These are phyloP conservation scores for Sebastes diploproa DNA, from an alignment of 2,797 vertebrate genomes.

Conservation along the genomic window DNA sequence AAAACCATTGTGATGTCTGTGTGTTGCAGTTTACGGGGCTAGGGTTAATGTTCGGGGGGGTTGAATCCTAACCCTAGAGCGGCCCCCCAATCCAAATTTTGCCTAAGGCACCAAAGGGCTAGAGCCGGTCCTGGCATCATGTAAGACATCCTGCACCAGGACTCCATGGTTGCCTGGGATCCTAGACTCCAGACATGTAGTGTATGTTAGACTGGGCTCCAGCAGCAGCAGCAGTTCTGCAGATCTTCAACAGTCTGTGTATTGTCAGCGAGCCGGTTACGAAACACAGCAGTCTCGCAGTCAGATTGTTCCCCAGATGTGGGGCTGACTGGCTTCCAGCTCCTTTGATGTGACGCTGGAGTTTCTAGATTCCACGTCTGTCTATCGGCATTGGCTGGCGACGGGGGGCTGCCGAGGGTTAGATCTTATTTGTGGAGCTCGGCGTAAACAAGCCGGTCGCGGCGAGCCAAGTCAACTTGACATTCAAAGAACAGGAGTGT, in stretches of 20 bases:
- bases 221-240: slow-evolving; percentile 32
- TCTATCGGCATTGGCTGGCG: slow-evolving; percentile 52
- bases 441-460: slow-evolving; percentile 56
- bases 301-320: slow-evolving; percentile 73
- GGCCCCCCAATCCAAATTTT: no score
- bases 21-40: no score
- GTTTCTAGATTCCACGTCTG: slow-evolving; percentile 64
- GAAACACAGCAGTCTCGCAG: slow-evolving; percentile 55
- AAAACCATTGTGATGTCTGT: no score
- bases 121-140: background rate
- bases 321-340: slow-evolving; percentile 55
- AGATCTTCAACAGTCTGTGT: slow-evolving; percentile 45
- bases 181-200: slow-evolving; percentile 34
- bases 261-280: slow-evolving; percentile 55
- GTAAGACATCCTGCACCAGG: background rate
- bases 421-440: slow-evolving; percentile 57
- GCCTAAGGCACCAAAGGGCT: no score
- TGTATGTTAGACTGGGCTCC: background rate
- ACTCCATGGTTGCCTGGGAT: slow-evolving; percentile 38
- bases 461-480: slow-evolving; percentile 47
- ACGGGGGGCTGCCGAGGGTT: slow-evolving; percentile 55
- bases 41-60: no score
- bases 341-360: slow-evolving; percentile 63
- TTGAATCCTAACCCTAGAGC: no score
- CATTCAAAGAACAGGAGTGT: slow-evolving; percentile 30